phyloP scores from a whole-genome alignment of 2,888 invertebrate genomes.

The Polyommatus icarus region DNA sequence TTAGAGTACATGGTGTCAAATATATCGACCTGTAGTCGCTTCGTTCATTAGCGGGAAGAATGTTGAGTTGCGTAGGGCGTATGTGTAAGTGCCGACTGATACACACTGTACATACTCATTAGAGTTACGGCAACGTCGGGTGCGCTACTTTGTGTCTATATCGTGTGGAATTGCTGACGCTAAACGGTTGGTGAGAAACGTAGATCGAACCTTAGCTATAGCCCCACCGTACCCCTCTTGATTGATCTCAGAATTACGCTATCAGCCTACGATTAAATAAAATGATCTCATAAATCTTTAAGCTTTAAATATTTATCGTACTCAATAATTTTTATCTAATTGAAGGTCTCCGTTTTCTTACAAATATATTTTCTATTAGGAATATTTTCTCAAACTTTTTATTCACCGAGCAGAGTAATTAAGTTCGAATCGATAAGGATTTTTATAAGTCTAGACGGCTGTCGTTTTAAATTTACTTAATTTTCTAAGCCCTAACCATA shows the following conservation, averaged over 20 bases:
- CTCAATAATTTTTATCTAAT: neutral
- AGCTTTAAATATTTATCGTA: conserved; percentile 8
- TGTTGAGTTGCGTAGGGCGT: conserved; percentile 51
- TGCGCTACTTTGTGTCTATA: conserved; percentile 36
- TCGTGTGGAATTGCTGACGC: conserved; percentile 33
- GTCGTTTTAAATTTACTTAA: conserved; percentile 1
- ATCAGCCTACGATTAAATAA: neutral
- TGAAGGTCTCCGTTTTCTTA: neutral
- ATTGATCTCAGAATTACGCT: neutral
- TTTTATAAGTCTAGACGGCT: neutral
- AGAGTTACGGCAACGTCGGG: conserved; percentile 45
- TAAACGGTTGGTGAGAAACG: neutral
- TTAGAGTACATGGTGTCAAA: conserved; percentile 40
- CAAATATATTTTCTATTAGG: neutral
- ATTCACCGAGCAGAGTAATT: neutral
- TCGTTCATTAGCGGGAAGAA: conserved; percentile 45
- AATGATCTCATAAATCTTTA: neutral
- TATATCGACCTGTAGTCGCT: conserved; percentile 54
- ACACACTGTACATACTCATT: conserved; percentile 75
- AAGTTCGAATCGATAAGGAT: neutral
- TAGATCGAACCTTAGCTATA: neutral
- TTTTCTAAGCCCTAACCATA: neutral
- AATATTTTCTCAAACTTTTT: conserved; percentile 8
- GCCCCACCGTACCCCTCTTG: neutral
- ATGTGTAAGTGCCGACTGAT: conserved; percentile 67